Percentiles rank a stretch among this genome's conserved stretches.
Conservation (phyloP, 2,888 invertebrate genomes). For the Parapristionchus giblindavisi region DNA sequence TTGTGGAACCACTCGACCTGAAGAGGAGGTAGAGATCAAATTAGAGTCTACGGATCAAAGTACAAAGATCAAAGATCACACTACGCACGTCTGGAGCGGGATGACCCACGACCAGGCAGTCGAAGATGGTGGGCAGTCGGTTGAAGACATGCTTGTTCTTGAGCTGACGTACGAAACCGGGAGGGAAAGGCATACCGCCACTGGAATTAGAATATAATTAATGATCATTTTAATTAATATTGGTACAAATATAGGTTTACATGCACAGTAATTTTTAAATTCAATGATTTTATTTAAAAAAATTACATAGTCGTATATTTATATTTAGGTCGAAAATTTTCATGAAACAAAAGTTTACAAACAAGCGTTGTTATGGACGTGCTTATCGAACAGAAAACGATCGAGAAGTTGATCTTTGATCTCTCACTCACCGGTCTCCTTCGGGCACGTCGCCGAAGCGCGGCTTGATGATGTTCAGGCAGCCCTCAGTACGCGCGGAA, state of each 20-base stretch:
- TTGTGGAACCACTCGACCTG: conserved; percentile 70
- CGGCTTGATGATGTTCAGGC: conserved; percentile 64
- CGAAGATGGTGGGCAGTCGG: conserved; percentile 69
- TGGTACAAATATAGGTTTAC: no score
- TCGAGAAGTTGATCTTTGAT: not conserved
- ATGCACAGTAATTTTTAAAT: no score
- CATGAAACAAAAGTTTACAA: no score
- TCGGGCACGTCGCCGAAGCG: conserved; percentile 51
- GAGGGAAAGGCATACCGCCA: conserved; percentile 67
- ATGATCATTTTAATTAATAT: no score
- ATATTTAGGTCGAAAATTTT: no score
- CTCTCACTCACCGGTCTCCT: conserved; percentile 40
- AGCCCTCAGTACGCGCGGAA: conserved; percentile 65
- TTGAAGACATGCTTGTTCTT: conserved; percentile 70
- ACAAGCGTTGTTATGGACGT: no score
- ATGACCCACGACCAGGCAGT: conserved; percentile 68
- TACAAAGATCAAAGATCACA: not conserved
- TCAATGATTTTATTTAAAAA: no score
- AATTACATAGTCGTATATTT: no score
- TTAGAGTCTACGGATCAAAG: conserved; percentile 1
- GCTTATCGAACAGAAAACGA: no score
- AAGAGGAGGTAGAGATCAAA: not conserved
- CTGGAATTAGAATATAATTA: no score
- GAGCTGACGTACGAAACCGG: conserved; percentile 69
- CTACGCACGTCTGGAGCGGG: conserved; percentile 65